A percentile compares a stretch with the other conserved stretches of the same genome.
Evolutionary conservation across 2,113 vertebrate genomes (phyloP).

Genomic region (Psilopsiagon aymara): DNA sequence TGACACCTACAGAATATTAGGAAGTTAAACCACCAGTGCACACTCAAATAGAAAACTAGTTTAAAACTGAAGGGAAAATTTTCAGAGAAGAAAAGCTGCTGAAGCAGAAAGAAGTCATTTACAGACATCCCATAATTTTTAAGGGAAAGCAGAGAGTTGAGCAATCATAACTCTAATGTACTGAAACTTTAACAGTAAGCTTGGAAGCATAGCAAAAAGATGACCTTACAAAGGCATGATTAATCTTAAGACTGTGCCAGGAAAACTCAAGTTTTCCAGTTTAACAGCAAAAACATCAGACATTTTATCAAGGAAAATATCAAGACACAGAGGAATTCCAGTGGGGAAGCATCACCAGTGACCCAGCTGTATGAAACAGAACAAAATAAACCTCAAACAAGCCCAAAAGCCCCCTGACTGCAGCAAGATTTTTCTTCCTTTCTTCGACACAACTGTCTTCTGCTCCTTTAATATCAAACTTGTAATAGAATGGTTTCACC

Average conservation of each 20-base stretch:
- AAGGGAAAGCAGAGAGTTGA: constrained; percentile 28
- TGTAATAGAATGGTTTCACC: neutral
- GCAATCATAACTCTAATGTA: constrained; percentile 50
- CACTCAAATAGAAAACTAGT: neutral
- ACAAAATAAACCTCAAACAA: neutral
- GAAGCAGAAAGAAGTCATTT: constrained; percentile 42
- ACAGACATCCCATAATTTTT: constrained; percentile 47
- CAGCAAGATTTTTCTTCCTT: neutral
- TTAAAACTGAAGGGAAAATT: neutral
- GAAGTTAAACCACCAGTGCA: neutral
- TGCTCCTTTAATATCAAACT: neutral
- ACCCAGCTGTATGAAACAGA: neutral
- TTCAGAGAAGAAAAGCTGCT: neutral
- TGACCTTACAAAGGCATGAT: constrained; percentile 8
- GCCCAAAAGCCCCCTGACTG: neutral
- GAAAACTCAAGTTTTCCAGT: neutral
- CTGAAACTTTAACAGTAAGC: constrained; percentile 56
- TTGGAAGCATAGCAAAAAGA: constrained; percentile 43
- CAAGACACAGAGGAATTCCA: neutral
- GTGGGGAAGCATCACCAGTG: neutral
- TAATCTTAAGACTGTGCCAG: neutral
- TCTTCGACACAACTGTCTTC: neutral
- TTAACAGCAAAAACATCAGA: neutral
- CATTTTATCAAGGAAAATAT: neutral
- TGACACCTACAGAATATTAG: neutral